phyloP scores from a whole-genome alignment of 2,888 invertebrate genomes.

The Xylota sylvarum region DNA sequence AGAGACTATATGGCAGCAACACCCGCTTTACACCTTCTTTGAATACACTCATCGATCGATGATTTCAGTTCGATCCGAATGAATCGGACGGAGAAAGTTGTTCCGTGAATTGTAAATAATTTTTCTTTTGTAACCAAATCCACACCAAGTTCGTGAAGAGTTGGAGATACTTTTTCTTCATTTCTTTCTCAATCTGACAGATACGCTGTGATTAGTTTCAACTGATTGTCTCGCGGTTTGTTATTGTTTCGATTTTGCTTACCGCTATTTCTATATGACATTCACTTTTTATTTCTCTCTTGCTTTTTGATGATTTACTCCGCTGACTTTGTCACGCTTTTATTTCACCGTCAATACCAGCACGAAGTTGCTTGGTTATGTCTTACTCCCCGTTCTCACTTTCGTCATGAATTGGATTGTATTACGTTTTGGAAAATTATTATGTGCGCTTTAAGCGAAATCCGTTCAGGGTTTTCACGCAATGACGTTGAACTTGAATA shows the following conservation, averaged over 20 bases:
- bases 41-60: constrained; percentile 53
- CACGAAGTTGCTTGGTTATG: constrained; percentile 53
- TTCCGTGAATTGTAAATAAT: constrained; percentile 49
- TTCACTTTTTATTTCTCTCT: constrained; percentile 63
- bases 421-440: constrained; percentile 65
- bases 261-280: constrained; percentile 50
- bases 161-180: neutral
- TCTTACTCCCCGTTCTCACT: constrained; percentile 40
- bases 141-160: neutral
- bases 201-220: constrained; percentile 19
- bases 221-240: constrained; percentile 32
- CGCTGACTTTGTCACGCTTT: constrained; percentile 70
- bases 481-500: constrained; percentile 72
- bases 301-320: constrained; percentile 53
- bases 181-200: constrained; percentile 13
- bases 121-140: constrained; percentile 27
- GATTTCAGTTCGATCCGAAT: constrained; percentile 43
- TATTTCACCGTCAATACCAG: constrained; percentile 59
- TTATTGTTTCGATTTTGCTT: constrained; percentile 51
- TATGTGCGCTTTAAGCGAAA: constrained; percentile 46
- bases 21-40: constrained; percentile 25
- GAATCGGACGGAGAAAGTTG: constrained; percentile 60
- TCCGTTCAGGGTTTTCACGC: constrained; percentile 67
- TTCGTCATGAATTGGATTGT: constrained; percentile 58
- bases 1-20: neutral